Evolutionary conservation across 1,140 invertebrate genomes (phyloP), one percentile per base, ranked within the genome.

Genomic region (Chrysoperla carnea): DNA sequence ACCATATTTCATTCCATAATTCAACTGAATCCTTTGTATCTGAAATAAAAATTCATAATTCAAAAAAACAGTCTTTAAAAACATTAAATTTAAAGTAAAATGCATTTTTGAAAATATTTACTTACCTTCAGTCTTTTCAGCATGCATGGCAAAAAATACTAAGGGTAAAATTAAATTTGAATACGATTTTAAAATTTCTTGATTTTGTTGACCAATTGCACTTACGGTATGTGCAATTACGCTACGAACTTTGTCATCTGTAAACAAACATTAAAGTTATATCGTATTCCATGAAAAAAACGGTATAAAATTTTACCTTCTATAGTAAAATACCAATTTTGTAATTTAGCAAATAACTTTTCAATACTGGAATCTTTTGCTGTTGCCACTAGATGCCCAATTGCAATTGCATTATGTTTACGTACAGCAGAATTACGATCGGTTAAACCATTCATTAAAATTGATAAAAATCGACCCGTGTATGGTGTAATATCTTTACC

Each of bases 71-170:
- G 39, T 28, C 12, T 1, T 8, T 11, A 31, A 41, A 23, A 48
- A 39, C 6, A 37, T 38, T 31, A 23, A 3, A 23, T 23, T 2
- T 5, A 23, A 23, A 23, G 5, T 5, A 23, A 23, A 23, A 23
- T 23, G 17, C 17, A n/a, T 23, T 3, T 23, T 5, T 5, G 17
- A 5, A 23, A 23, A 23, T 23, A 23, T 23, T 33, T 33, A 47
- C 46, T 55, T 50, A 69, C 68, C 71, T 40, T 72, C 67, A 2
- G 66, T 69, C 57, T 81, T 78, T 52, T 79, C 73, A 13, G 75
- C 78, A 55, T 92, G 88, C 81, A 88, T 91, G 12, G 85, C 89
- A 49, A 91, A 76, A 57, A 93, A 93, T 8, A 81, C 75, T 15
- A 92, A 64, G 7, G 89, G 87, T 49, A 92, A 67, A 27, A 88